A percentile compares a stretch with the other conserved stretches of the same genome.
Conservation (phyloP, 1,140 invertebrate genomes). For the Ostrea denselamellosa region DNA sequence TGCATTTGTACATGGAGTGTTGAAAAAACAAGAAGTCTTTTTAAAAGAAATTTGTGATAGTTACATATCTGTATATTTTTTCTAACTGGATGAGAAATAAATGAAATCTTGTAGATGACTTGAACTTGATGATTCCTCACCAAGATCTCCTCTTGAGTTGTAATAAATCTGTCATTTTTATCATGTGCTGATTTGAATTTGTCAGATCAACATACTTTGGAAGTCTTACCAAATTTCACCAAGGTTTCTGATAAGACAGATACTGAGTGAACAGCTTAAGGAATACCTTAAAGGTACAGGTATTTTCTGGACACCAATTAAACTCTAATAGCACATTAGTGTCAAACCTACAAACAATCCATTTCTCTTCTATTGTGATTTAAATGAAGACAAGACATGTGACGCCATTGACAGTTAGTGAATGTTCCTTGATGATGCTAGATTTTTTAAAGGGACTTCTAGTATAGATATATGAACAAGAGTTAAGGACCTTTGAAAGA, state of each 20-base stretch:
- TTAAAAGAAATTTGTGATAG: neutral
- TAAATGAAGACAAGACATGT: conserved; percentile 13
- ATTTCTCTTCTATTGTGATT: conserved; percentile 1
- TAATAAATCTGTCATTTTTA: conserved; percentile 17
- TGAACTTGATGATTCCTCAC: neutral
- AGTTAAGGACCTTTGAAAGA: conserved; percentile 22
- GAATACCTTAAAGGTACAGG: neutral
- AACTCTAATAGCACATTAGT: neutral
- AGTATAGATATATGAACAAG: neutral
- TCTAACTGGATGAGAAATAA: neutral
- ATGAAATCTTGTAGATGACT: neutral
- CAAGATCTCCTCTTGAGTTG: neutral
- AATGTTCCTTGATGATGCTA: conserved; percentile 2
- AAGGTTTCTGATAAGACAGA: conserved; percentile 25
- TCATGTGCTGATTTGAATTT: conserved; percentile 7
- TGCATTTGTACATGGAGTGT: no score
- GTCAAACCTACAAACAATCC: conserved; percentile 27
- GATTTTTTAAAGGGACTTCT: conserved; percentile 7
- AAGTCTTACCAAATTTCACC: neutral
- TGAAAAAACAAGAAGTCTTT: no score
- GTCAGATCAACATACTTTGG: neutral
- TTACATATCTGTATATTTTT: neutral
- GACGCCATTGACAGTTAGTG: neutral
- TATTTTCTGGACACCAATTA: neutral
- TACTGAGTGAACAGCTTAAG: neutral